phyloP scores from a whole-genome alignment of 2,113 vertebrate genomes.

The Sceloporus undulatus region DNA sequence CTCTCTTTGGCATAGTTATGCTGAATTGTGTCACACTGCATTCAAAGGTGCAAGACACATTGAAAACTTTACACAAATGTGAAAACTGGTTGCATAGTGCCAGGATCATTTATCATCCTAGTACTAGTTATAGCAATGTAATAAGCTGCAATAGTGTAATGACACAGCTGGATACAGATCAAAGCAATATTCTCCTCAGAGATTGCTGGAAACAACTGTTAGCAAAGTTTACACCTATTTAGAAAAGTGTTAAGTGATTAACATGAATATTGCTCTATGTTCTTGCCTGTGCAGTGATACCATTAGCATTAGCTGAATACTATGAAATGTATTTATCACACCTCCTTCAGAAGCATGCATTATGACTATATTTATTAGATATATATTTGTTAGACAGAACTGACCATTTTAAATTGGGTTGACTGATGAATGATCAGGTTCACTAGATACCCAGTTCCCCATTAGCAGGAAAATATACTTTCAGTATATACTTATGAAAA shows the following conservation, averaged over 20 bases:
- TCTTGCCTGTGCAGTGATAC: background rate
- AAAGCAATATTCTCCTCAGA: background rate
- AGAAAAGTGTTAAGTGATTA: conserved; percentile 16
- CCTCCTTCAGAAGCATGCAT: background rate
- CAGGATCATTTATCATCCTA: too few species aligned
- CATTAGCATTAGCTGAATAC: background rate
- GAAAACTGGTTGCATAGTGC: too few species aligned
- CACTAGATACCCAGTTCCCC: background rate
- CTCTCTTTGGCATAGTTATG: too few species aligned
- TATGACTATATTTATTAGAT: background rate
- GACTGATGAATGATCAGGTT: background rate
- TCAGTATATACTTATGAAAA: background rate
- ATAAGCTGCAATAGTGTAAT: too few species aligned
- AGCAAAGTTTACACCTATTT: background rate
- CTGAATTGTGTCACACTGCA: too few species aligned
- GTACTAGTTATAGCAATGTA: background rate
- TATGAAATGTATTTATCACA: background rate
- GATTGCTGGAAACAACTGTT: background rate
- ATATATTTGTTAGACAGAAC: too few species aligned
- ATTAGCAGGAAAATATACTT: background rate
- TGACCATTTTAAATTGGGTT: background rate
- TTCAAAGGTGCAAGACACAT: too few species aligned
- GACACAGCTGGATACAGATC: too few species aligned
- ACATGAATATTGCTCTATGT: too few species aligned
- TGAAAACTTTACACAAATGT: too few species aligned